Conservation (phyloP, 2,888 invertebrate genomes). For the Amphipyra berbera region DNA sequence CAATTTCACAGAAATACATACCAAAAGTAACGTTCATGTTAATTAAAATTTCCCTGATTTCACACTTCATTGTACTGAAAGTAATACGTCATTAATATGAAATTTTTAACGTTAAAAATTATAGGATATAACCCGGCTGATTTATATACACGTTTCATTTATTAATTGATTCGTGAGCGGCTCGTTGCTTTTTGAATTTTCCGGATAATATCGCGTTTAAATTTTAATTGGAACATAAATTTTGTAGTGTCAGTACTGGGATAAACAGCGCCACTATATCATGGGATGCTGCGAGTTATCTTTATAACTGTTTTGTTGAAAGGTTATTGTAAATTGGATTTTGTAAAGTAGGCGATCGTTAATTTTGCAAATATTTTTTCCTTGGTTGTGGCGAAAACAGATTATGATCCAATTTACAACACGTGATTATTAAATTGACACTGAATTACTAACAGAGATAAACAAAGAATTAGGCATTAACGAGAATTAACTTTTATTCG, state of each 20-base stretch:
- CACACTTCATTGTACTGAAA: slow-evolving; percentile 29
- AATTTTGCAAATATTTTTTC: slow-evolving; percentile 18
- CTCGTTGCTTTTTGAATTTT: slow-evolving; percentile 61
- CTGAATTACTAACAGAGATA: too few relatives aligned
- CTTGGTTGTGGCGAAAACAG: background rate
- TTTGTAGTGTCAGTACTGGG: slow-evolving; percentile 55
- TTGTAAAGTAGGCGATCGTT: slow-evolving; percentile 23
- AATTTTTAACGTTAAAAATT: slow-evolving; percentile 37
- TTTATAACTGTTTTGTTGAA: slow-evolving; percentile 54
- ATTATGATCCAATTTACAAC: background rate
- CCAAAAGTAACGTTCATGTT: slow-evolving; percentile 15
- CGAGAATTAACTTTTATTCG: too few relatives aligned
- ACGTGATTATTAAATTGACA: too few relatives aligned
- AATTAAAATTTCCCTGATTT: slow-evolving; percentile 42
- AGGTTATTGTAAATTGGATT: slow-evolving; percentile 56
- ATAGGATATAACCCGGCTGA: slow-evolving; percentile 52
- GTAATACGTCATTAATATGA: slow-evolving; percentile 37
- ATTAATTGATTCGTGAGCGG: slow-evolving; percentile 66
- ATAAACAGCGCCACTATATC: slow-evolving; percentile 44
- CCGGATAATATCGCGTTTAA: slow-evolving; percentile 63
- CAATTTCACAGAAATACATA: background rate
- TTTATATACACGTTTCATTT: slow-evolving; percentile 61
- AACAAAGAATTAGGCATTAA: too few relatives aligned
- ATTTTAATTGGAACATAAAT: slow-evolving; percentile 70
- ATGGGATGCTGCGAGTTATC: slow-evolving; percentile 50